Base-by-base conservation (phyloP, 2,113 vertebrate genomes). In the Donacobius atricapilla region DNA sequence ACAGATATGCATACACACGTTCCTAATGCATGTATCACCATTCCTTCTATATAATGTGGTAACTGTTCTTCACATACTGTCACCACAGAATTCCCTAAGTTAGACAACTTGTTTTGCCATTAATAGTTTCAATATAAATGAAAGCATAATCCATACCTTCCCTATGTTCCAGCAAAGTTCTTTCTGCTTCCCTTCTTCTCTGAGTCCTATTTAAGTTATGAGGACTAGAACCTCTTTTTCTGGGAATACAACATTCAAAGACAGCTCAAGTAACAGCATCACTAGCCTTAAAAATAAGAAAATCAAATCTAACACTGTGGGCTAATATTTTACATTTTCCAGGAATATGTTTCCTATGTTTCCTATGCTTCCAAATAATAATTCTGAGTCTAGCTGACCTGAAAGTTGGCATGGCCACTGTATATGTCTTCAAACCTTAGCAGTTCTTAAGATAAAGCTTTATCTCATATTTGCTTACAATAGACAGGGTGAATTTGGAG, bases 1-100 rank as follows among this genome's bases (percentile, higher is more conserved):
- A 33, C 19, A 45, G 25, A 50, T 50, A 9, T 39, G 11, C n/a
- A 81, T 28, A 24, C 13, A 53, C 15, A 71, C 0, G 0, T 68
- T 92, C 37, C 33, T 68, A 57, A 64, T 27, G 33, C 8, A 35
- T 7, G 9, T 19, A 27, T 35, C 23, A 40, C 15, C 37, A 53
- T 57, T 84, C 25, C 11, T 64, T 68, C 68, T 45, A 27, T 13
- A 18, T 53, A 88, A 50, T 2, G 4, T 40, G 6, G 4, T 48
- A 71, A 18, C 13, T 69, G 22, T 35, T 86, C 54, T 86, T 83
- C 51, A n/a, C 54, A 22, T n/a, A n/a, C 8, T 48, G 51, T n/a
- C 5, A 9, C 37, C 35, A 51, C 3, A 69, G 64, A 72, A 65
- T 40, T 90, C 57, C n/a, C 37, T 72, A 11, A 37, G 6, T 77